phyloP scores from a whole-genome alignment of 2,888 invertebrate species.

The Ernsta delagoae region DNA sequence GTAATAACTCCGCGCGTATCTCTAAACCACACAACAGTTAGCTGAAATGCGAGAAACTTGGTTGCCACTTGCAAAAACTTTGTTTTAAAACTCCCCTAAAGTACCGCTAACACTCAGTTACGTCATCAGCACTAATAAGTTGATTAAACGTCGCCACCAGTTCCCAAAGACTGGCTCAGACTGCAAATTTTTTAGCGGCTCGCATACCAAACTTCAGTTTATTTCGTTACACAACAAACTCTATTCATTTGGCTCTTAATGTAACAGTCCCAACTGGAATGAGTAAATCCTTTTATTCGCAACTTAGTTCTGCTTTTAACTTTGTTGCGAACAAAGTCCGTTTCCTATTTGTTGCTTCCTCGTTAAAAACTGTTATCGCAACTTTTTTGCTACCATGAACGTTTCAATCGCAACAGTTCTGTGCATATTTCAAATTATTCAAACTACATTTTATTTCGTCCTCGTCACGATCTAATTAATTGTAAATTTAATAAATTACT shows the following conservation, averaged over 20 bases:
- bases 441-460: too few species aligned
- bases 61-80: conserved; percentile 29
- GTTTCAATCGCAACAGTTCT: neutral
- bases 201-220: conserved; percentile 12
- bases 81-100: conserved; percentile 30
- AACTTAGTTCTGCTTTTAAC: conserved; percentile 22
- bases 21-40: conserved; percentile 28
- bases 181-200: conserved; percentile 31
- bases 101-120: conserved; percentile 30
- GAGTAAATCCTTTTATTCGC: conserved; percentile 36
- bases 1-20: conserved; percentile 21
- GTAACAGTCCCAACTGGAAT: conserved; percentile 13
- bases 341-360: conserved; percentile 18
- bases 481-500: too few species aligned
- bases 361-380: conserved; percentile 16
- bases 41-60: conserved; percentile 11
- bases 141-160: conserved; percentile 11
- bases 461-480: too few species aligned
- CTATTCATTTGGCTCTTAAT: conserved; percentile 30
- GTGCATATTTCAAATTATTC: neutral
- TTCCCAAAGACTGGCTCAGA: conserved; percentile 8
- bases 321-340: conserved; percentile 12
- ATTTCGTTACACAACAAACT: conserved; percentile 14
- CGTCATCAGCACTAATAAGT: conserved; percentile 29
- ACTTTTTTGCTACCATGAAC: neutral